Evolutionary conservation across 2,113 vertebrate species (phyloP).

Genomic region (Plecotus auritus): DNA sequence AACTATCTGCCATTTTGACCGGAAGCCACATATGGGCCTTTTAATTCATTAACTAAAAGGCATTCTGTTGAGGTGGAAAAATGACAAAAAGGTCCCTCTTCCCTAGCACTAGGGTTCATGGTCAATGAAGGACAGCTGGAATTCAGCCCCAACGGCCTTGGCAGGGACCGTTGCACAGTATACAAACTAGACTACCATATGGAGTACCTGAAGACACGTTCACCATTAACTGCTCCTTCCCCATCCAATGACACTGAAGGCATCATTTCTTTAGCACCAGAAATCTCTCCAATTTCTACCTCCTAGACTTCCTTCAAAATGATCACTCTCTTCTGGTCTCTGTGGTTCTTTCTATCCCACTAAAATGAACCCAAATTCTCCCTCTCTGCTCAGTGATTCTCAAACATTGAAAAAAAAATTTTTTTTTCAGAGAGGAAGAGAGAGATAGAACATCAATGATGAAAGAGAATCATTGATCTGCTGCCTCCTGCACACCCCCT

Average conservation of each 20-base stretch:
- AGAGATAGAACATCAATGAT: no score
- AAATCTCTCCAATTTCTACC: not conserved
- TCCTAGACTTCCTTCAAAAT: not conserved
- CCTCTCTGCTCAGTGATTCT: not conserved
- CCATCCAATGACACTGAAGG: not conserved
- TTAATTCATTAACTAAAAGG: not conserved
- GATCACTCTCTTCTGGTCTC: not conserved
- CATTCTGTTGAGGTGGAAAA: not conserved
- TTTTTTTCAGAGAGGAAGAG: not conserved
- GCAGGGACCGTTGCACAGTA: not conserved
- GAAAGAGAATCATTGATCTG: no score
- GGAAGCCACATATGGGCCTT: not conserved
- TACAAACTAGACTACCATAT: not conserved
- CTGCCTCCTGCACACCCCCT: no score
- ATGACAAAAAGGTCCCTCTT: not conserved
- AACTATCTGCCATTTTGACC: not conserved
- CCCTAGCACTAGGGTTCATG: not conserved
- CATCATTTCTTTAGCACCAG: constrained; percentile 9
- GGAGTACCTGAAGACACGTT: not conserved
- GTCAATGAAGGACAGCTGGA: not conserved
- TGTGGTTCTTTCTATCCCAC: not conserved
- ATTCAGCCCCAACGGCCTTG: not conserved
- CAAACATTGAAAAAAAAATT: not conserved
- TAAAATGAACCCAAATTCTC: not conserved
- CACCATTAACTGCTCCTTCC: not conserved